These are phyloP conservation scores for Sebastes oblongus DNA, from an alignment of 2,797 vertebrate genomes.

Conservation along the genomic window DNA sequence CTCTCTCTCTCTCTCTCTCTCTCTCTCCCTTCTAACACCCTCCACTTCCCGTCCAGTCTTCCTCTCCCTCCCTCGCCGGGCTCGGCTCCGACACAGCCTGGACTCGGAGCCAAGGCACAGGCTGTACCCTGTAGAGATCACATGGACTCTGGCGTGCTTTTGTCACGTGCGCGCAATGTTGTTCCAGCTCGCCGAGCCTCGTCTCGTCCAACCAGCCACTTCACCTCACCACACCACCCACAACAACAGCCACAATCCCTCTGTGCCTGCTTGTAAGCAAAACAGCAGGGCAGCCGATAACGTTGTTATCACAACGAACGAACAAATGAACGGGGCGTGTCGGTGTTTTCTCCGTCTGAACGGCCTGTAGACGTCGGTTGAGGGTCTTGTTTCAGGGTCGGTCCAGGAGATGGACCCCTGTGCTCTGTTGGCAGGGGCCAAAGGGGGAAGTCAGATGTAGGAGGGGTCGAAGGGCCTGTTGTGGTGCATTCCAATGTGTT, in stretches of 20 bases:
- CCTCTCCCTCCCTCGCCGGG: slow-evolving; percentile 15
- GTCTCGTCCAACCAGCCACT: slow-evolving; percentile 16
- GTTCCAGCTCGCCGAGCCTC: slow-evolving; percentile 31
- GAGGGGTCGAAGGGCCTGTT: slow-evolving; percentile 33
- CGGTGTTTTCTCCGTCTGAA: not conserved
- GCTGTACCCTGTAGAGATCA: slow-evolving; percentile 71
- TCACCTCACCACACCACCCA: not conserved
- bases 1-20: not conserved
- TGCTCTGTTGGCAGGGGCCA: not conserved
- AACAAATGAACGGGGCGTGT: not conserved
- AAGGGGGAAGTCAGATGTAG: slow-evolving; percentile 12
- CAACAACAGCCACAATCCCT: slow-evolving; percentile 3
- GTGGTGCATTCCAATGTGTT: slow-evolving; percentile 20
- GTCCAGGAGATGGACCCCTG: not conserved
- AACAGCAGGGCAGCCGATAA: not conserved
- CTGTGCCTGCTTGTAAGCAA: not conserved
- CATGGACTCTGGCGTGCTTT: slow-evolving; percentile 70
- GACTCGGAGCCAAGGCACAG: slow-evolving; percentile 66
- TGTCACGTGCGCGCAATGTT: slow-evolving; percentile 61
- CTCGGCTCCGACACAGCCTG: slow-evolving; percentile 18
- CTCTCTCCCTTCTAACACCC: slow-evolving; percentile 1
- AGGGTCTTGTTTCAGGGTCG: not conserved
- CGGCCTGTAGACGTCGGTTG: not conserved
- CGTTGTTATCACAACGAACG: not conserved
- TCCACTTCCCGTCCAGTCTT: slow-evolving; percentile 18